These are phyloP conservation scores for Nothocercus julius DNA, from an alignment of 2,113 vertebrate genomes.

Conservation along the genomic window DNA sequence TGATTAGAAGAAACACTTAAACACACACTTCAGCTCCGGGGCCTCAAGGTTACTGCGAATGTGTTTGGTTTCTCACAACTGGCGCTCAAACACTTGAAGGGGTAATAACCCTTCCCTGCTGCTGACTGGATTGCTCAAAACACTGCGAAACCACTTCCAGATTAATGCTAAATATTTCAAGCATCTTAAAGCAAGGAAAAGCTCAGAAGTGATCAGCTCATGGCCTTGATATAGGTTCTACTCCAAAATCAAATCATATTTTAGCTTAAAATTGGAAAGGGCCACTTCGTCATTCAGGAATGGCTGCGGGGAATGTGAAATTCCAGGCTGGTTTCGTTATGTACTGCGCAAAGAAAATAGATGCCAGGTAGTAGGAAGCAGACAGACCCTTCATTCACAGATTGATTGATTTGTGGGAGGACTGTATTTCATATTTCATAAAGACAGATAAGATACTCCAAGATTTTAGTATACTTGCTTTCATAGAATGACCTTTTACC, in stretches of 20 bases:
- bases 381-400: not conserved
- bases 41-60: not conserved
- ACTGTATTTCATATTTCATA: not conserved
- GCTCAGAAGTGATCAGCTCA: not conserved
- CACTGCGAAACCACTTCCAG: not conserved
- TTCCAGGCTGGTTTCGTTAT: not conserved
- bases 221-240: not conserved
- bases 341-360: accelerated
- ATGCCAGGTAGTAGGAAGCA: accelerated
- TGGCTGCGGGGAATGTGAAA: not conserved
- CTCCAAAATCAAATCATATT: not conserved
- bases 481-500: not conserved
- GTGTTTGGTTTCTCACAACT: accelerated
- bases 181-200: not conserved
- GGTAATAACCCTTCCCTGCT: not conserved
- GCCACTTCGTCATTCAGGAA: not conserved
- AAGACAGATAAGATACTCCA: not conserved
- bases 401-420: accelerated
- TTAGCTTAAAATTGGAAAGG: not conserved
- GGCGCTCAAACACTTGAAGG: accelerated
- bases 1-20: not conserved
- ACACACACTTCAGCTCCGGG: accelerated
- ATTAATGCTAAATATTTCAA: not conserved
- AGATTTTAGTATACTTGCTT: not conserved
- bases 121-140: not conserved